phyloP scores from a whole-genome alignment of 2,888 invertebrate genomes.

The Antitype chi region DNA sequence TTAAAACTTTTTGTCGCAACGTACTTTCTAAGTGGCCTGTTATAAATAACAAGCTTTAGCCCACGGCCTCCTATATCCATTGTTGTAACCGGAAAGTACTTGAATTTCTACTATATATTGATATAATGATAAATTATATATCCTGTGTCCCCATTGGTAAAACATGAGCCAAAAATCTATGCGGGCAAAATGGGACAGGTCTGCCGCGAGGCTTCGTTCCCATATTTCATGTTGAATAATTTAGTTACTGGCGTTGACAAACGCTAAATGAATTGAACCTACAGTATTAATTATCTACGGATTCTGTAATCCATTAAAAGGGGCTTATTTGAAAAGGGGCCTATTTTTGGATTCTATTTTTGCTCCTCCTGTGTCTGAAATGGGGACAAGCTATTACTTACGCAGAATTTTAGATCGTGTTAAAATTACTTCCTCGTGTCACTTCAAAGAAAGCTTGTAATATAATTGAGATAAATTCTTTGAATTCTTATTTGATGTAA shows the following conservation, averaged over 20 bases:
- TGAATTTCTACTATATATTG: conserved; percentile 26
- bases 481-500: not conserved
- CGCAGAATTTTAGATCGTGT: not conserved
- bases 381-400: not conserved
- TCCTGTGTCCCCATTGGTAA: conserved; percentile 13
- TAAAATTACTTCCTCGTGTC: no score
- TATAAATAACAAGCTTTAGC: conserved; percentile 1
- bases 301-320: not conserved
- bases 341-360: not conserved
- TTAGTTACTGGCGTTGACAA: conserved; percentile 42
- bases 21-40: no score
- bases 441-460: not conserved
- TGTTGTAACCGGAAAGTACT: conserved; percentile 12
- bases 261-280: conserved; percentile 49
- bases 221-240: conserved; percentile 49
- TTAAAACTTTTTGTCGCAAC: no score
- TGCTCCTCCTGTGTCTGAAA: not conserved
- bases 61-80: not conserved
- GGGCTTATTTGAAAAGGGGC: not conserved
- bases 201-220: conserved; percentile 27
- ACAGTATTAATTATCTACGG: conserved; percentile 38
- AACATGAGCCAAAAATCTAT: conserved; percentile 47
- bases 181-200: conserved; percentile 21
- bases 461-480: not conserved
- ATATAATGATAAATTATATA: conserved; percentile 12